These are phyloP conservation scores for Patella pellucida DNA, from an alignment of 2,888 invertebrate species.

Conservation along the genomic window DNA sequence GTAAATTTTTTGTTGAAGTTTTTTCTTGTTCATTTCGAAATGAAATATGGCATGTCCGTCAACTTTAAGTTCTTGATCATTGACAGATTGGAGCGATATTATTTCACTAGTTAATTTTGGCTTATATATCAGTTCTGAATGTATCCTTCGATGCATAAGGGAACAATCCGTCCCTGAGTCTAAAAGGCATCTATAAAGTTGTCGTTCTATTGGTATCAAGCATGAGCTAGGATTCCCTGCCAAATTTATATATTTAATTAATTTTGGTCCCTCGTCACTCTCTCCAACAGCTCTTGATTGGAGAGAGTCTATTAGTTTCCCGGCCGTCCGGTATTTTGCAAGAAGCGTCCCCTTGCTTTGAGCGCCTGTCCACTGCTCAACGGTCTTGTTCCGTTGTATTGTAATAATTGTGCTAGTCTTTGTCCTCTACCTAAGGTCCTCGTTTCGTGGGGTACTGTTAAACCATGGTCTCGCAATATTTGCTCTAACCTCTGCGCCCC, in stretches of 20 bases:
- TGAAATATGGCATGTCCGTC: neutral
- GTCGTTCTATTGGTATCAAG: neutral
- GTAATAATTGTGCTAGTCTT: too few species aligned
- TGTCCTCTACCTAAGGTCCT: too few species aligned
- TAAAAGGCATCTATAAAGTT: neutral
- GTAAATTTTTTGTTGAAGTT: neutral
- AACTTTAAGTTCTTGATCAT: too few species aligned
- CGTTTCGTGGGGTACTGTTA: too few species aligned
- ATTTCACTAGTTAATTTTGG: too few species aligned
- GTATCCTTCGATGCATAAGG: neutral
- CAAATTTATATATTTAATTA: neutral
- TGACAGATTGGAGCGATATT: too few species aligned
- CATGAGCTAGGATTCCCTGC: neutral
- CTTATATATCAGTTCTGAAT: too few species aligned
- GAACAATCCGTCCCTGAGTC: neutral
- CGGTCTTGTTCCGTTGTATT: too few species aligned
- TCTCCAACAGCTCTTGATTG: neutral
- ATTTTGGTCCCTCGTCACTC: neutral
- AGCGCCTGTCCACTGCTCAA: too few species aligned
- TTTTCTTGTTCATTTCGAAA: neutral
- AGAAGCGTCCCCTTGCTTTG: too few species aligned
- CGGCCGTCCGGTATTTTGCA: neutral
- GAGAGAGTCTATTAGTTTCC: conserved; percentile 1
- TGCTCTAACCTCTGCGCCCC: too few species aligned
- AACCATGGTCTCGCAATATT: too few species aligned